phyloP scores from a whole-genome alignment of 2,113 vertebrate species.

The Ceratotherium simum region DNA sequence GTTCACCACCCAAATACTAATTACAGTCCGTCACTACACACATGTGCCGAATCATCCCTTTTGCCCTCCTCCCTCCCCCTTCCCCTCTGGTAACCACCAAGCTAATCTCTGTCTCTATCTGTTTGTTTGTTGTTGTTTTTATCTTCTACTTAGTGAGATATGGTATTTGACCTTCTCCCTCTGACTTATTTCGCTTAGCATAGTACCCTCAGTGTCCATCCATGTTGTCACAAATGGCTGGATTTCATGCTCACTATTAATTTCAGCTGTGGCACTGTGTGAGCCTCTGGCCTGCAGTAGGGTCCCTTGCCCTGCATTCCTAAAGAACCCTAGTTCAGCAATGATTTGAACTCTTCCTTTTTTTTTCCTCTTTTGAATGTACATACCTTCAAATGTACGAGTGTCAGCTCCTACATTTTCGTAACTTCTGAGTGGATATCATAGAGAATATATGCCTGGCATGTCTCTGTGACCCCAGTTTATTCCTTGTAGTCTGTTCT shows the following conservation, averaged over 20 bases:
- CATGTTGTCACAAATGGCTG: no score
- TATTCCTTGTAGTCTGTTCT: constrained; percentile 48
- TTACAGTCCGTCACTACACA: no score
- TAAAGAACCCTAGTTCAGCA: neutral
- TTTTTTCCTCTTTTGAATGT: neutral
- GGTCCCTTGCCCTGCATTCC: neutral
- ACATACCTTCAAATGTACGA: neutral
- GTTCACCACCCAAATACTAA: no score
- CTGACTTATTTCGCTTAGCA: no score
- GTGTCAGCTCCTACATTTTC: constrained; percentile 24
- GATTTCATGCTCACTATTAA: neutral
- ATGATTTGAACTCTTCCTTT: neutral
- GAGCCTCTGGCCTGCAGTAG: neutral
- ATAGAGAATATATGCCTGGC: neutral
- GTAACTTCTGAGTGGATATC: constrained; percentile 44
- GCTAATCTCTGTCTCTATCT: no score
- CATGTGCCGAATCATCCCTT: no score
- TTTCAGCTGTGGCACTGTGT: neutral
- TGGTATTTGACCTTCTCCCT: no score
- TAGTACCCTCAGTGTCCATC: no score
- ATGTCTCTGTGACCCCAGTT: constrained; percentile 47
- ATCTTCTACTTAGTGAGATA: no score
- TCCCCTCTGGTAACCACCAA: no score
- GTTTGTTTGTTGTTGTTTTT: no score
- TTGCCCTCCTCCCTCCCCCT: no score